Base-by-base conservation (phyloP, 2,888 invertebrate genomes). In the Trachelus tabidus region DNA sequence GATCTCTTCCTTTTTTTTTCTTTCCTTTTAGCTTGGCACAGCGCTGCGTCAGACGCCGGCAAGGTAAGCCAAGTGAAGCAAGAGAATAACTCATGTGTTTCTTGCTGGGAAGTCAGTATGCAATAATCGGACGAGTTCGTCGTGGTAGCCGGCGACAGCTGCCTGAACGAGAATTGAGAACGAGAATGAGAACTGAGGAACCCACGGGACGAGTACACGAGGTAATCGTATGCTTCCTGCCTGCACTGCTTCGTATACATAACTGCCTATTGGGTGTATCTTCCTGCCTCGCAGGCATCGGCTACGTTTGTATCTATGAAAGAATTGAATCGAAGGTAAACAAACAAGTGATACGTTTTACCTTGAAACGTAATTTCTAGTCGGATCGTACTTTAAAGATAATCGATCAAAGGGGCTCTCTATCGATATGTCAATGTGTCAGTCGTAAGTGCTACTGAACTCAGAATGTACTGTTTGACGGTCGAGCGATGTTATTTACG, bases 1-100 rank as follows among this genome's bases (percentile, higher is more conserved):
- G 77, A 79, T 79, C 73, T 34, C 15, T 68, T 34, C 76, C 37
- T 73, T 31, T 69, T 73, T 40, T 78, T 34, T 82, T 77, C 79
- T 79, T 81, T 80, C 31, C 35, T 73, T 83, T 81, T 75, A 79
- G 79, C 73, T 56, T 56, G 56, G 56, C 56, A 56, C 56, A 56
- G 23, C 56, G 23, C 56, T 56, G 56, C 9, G 56, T 56, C 56
- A 56, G 56, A 56, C 56, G 56, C 23, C 56, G 56, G 56, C 56
- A 56, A 56, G 56, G 56, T 56, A 56, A 56, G 56, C 56, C 56
- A 56, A 56, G 56, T 56, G 56, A 56, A 23, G 56, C 56, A 56
- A 56, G 56, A 56, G 56, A 56, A 56, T 56, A 56, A 56, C 56
- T 56, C 56, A 1, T 56, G 23, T 23, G 56, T 56, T 56, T 56